Conservation (phyloP, 1,140 invertebrate genomes). For the Euura lappo region DNA sequence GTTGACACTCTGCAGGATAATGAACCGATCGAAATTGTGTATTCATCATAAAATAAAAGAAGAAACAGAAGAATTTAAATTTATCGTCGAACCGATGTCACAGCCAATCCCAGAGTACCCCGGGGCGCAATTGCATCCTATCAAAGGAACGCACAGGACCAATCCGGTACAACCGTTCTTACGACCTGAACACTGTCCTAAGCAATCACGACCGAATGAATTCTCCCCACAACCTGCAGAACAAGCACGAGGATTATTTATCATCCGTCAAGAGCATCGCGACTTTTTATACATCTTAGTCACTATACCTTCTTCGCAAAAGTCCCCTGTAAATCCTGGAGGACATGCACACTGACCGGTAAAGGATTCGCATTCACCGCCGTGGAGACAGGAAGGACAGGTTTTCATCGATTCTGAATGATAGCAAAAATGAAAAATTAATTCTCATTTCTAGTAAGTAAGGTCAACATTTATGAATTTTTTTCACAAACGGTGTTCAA, state of each 20-base stretch:
- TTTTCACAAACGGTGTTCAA: too few species aligned
- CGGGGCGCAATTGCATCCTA: slow-evolving; percentile 18
- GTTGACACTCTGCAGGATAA: slow-evolving; percentile 9
- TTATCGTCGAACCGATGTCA: slow-evolving; percentile 10
- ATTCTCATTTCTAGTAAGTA: neutral
- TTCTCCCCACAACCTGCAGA: slow-evolving; percentile 15
- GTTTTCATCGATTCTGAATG: neutral
- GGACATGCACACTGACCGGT: slow-evolving; percentile 11
- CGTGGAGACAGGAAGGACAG: slow-evolving; percentile 8
- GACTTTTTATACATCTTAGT: too few species aligned
- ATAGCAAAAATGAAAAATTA: neutral
- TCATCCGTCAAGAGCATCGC: neutral
- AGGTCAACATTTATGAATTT: neutral
- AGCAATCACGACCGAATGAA: slow-evolving; percentile 14
- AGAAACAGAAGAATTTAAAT: neutral
- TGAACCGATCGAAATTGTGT: neutral
- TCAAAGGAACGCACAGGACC: slow-evolving; percentile 3
- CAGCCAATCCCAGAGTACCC: slow-evolving; percentile 15
- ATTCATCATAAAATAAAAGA: neutral
- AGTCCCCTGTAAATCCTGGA: slow-evolving; percentile 9
- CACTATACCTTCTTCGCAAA: slow-evolving; percentile 12
- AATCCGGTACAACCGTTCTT: slow-evolving; percentile 5
- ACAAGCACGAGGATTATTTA: neutral
- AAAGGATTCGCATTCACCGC: slow-evolving; percentile 8
- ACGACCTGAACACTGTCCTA: slow-evolving; percentile 15